Conservation (phyloP, 1,140 invertebrate genomes). For the Lasaia peninsularis region DNA sequence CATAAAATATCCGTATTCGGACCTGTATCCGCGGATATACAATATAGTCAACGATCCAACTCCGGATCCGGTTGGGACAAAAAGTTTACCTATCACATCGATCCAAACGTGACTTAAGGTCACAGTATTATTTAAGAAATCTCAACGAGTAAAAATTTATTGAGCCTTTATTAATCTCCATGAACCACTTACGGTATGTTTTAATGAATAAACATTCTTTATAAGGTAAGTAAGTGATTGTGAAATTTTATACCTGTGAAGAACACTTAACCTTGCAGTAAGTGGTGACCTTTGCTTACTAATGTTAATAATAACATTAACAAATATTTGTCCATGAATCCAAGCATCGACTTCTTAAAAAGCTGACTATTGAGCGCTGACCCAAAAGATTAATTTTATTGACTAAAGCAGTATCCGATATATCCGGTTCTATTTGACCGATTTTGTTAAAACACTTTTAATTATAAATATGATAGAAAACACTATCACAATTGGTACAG, state of each 20-base stretch:
- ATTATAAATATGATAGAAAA: too few species aligned
- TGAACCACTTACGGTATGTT: neutral
- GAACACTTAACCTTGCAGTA: neutral
- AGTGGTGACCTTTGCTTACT: neutral
- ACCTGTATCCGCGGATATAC: too few species aligned
- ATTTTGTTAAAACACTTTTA: neutral
- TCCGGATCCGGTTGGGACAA: too few species aligned
- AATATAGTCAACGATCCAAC: too few species aligned
- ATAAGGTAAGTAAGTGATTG: neutral
- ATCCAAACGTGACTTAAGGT: too few species aligned
- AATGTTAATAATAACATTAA: slow-evolving; percentile 11
- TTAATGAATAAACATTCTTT: neutral
- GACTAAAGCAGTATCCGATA: too few species aligned
- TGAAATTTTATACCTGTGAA: neutral
- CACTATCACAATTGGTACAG: too few species aligned
- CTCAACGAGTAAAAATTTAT: neutral
- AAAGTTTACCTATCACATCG: too few species aligned
- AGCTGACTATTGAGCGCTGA: neutral
- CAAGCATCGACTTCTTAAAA: neutral
- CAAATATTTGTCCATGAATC: neutral
- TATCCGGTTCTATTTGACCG: neutral
- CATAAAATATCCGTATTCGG: too few species aligned
- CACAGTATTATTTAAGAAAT: neutral
- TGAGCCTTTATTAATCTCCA: neutral
- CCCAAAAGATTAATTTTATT: neutral